Conservation (phyloP, 1,140 invertebrate genomes). For the Eriosoma lanigerum region DNA sequence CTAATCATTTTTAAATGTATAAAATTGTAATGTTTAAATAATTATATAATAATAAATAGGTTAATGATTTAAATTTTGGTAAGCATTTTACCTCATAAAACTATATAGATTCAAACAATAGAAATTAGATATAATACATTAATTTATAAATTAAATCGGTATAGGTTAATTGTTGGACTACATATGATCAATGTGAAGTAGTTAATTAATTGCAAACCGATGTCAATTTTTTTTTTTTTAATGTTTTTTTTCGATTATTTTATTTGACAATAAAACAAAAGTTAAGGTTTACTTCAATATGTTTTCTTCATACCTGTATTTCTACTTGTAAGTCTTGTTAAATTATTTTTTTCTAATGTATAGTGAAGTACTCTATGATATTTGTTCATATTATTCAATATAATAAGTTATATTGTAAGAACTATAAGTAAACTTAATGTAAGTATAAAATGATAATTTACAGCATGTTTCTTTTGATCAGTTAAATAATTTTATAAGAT, state of each 20-base stretch:
- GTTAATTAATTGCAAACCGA: neutral
- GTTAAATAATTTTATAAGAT: too few species aligned
- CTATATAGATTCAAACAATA: neutral
- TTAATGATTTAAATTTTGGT: slow-evolving; percentile 39
- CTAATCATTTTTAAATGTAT: neutral
- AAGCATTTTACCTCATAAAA: slow-evolving; percentile 43
- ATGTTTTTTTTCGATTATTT: neutral
- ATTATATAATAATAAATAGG: slow-evolving; percentile 37
- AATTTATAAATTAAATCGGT: slow-evolving; percentile 4
- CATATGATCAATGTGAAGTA: slow-evolving; percentile 25
- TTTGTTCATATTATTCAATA: too few species aligned
- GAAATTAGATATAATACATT: neutral
- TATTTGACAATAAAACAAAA: slow-evolving; percentile 36
- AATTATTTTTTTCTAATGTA: too few species aligned
- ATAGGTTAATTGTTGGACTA: neutral
- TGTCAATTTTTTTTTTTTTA: neutral
- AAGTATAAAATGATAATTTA: too few species aligned
- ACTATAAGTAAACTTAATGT: too few species aligned
- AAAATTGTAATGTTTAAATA: slow-evolving; percentile 14
- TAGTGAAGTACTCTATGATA: too few species aligned
- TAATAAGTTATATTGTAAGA: too few species aligned
- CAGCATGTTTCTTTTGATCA: too few species aligned
- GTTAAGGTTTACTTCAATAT: too few species aligned
- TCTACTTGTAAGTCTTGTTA: too few species aligned
- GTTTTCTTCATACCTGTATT: too few species aligned